These are phyloP conservation scores for Escarpia spicata DNA, from an alignment of 2,888 invertebrate genomes.

Conservation along the genomic window DNA sequence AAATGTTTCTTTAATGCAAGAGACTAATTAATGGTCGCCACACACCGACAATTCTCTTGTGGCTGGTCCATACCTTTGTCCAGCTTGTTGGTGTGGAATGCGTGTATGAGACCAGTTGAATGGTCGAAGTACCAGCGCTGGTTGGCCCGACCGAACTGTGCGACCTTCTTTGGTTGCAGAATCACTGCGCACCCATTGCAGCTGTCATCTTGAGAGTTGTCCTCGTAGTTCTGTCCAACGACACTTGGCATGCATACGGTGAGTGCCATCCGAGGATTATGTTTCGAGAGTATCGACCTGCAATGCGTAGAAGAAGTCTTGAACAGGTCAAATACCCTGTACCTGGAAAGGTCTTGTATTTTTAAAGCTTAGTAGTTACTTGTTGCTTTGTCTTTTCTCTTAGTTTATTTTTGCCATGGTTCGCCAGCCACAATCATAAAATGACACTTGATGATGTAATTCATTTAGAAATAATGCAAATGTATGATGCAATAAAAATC, in stretches of 20 bases:
- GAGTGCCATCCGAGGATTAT: conserved; percentile 55
- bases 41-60: not conserved
- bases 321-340: not conserved
- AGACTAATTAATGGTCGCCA: not conserved
- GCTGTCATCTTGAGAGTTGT: conserved; percentile 47
- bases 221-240: conserved; percentile 44
- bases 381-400: too few species aligned
- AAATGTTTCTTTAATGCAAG: not conserved
- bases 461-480: too few species aligned
- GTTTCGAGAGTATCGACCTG: conserved; percentile 60
- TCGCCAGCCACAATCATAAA: too few species aligned
- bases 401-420: too few species aligned
- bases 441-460: too few species aligned
- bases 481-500: too few species aligned
- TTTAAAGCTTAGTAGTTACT: too few species aligned
- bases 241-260: conserved; percentile 59
- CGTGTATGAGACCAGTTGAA: conserved; percentile 57
- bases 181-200: conserved; percentile 56
- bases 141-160: conserved; percentile 62
- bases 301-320: not conserved
- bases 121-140: conserved; percentile 62
- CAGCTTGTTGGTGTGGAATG: conserved; percentile 58
- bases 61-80: conserved; percentile 54
- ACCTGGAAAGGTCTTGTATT: too few species aligned
- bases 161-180: conserved; percentile 54